Evolutionary conservation across 2,113 vertebrate genomes (phyloP), one percentile per base, ranked within the genome.

Genomic region (Myrmecophaga tridactyla): DNA sequence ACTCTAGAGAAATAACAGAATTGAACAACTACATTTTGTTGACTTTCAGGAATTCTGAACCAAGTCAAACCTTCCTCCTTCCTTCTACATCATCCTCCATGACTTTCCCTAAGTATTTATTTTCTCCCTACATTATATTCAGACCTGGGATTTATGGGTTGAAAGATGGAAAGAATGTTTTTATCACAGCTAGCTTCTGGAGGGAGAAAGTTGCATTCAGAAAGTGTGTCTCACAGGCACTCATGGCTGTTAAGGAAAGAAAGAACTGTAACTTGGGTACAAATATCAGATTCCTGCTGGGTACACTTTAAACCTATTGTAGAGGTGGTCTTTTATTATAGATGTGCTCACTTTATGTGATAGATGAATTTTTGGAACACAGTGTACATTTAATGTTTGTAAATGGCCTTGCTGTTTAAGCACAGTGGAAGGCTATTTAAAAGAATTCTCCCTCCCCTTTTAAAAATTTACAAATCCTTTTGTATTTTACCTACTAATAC

Each of bases 281-380:
- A 29, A 41, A 20, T 83, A 23, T 73, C 21, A 53, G 39, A 58
- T 88, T 86, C 86, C 72, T 56, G 36, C 14, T 78, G 41, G 25
- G 20, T 56, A 81, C 31, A 56, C 51, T 53, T 89, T 77, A 82
- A 75, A 85, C 23, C n/a, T 63, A 1, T 48, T n/a, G n/a, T 31
- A 48, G 76, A 92, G 48, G 56, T 81, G 75, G 43, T 48, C 48
- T 91, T 94, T 90, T 69, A 80, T 78, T 92, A 29, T 11, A 53
- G n/a, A 58, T 70, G 7, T 85, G 13, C 3, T 84, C 20, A 81
- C 23, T 93, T 85, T 65, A 65, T 70, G 27, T 93, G 51, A 63
- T 41, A 39, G 53, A 23, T 63, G 25, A 77, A 10, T 76, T 48
- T 80, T 76, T 51, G 65, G 69, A 86, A 69, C 36, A 17, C 67